These are phyloP conservation scores for Actinernus sp. DNA, from an alignment of 92 coral and sea anemone genomes.

Conservation along the genomic window DNA sequence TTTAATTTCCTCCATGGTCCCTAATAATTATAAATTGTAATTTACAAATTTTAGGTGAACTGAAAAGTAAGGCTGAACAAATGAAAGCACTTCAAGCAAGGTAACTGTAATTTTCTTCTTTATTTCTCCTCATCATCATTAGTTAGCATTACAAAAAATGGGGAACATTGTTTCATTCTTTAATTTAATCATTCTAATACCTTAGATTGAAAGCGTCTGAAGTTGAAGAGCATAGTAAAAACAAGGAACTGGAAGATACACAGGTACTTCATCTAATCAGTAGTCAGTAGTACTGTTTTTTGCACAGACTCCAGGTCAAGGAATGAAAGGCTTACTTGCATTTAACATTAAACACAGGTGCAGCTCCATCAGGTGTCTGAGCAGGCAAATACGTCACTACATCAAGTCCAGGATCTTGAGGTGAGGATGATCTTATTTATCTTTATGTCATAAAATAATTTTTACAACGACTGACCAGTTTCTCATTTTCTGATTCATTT, in stretches of 20 bases:
- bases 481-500: too few species aligned
- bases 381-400: slow-evolving; percentile 90
- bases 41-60: slow-evolving; percentile 82
- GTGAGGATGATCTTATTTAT: too few species aligned
- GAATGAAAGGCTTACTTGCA: too few species aligned
- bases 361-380: slow-evolving; percentile 94
- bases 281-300: too few species aligned
- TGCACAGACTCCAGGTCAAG: too few species aligned
- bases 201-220: slow-evolving; percentile 88
- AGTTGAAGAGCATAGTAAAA: slow-evolving; percentile 84
- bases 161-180: neutral
- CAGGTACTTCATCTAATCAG: slow-evolving; percentile 73
- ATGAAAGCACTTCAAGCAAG: slow-evolving; percentile 84
- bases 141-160: too few species aligned
- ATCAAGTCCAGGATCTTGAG: slow-evolving; percentile 93
- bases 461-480: too few species aligned
- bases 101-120: slow-evolving; percentile 20
- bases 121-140: too few species aligned
- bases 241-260: slow-evolving; percentile 89
- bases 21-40: neutral
- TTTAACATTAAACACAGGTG: too few species aligned
- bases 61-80: slow-evolving; percentile 90
- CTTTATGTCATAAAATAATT: too few species aligned
- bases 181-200: neutral
- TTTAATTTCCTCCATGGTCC: neutral